phyloP scores from a whole-genome alignment of 2,113 vertebrate genomes.

The Cyanoliseus patagonus region DNA sequence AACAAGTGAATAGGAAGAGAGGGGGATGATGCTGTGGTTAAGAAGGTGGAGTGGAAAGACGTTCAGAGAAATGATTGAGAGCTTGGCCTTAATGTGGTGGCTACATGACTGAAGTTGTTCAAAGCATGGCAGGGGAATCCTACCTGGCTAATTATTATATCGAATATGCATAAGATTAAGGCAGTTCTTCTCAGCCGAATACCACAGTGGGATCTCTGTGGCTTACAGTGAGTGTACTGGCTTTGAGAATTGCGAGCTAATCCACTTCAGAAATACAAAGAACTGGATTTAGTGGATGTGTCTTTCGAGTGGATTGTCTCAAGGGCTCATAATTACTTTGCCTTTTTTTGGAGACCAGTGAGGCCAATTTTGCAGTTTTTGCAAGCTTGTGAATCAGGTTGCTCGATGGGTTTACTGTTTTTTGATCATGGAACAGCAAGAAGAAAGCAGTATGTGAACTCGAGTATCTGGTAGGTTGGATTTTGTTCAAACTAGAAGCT shows the following conservation, averaged over 20 bases:
- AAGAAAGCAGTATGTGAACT: not conserved
- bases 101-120: not conserved
- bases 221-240: not conserved
- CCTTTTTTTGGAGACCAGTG: not conserved
- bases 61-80: not conserved
- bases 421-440: not conserved
- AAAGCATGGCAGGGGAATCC: not conserved
- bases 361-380: not conserved
- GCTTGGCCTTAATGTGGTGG: not conserved
- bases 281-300: not conserved
- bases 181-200: not conserved
- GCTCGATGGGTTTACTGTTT: not conserved
- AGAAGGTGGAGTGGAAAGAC: not conserved
- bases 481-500: not conserved
- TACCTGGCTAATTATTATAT: not conserved
- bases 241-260: not conserved
- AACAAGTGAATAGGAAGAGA: not conserved
- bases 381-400: not conserved
- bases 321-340: not conserved
- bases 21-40: not conserved
- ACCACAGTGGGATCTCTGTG: accelerated
- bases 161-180: not conserved
- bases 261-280: not conserved
- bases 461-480: not conserved
- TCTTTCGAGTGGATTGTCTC: not conserved